Percentiles rank a stretch among this genome's conserved stretches.
phyloP scores from a whole-genome alignment of 2,797 vertebrate species.

The Scomberomorus guttatus region DNA sequence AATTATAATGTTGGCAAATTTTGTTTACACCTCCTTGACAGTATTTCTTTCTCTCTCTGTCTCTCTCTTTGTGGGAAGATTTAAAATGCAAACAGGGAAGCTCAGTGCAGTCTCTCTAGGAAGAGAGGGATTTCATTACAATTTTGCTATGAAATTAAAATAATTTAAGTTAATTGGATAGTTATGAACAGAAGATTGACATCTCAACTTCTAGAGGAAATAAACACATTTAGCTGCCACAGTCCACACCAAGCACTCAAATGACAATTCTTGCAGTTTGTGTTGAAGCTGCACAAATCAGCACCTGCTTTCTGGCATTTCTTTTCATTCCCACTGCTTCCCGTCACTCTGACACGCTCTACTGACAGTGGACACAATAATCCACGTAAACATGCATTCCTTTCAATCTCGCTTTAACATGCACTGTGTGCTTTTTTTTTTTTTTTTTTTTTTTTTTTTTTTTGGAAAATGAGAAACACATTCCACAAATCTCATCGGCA shows the following conservation, averaged over 20 bases:
- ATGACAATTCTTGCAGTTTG: conserved; percentile 48
- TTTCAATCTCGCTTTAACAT: conserved; percentile 43
- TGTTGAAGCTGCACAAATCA: conserved; percentile 55
- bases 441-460: not conserved
- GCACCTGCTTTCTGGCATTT: conserved; percentile 29
- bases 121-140: conserved; percentile 18
- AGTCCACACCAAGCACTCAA: conserved; percentile 35
- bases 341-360: conserved; percentile 25
- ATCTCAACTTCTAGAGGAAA: conserved; percentile 26
- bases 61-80: conserved; percentile 41
- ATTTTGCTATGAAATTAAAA: conserved; percentile 39
- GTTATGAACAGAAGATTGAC: conserved; percentile 17
- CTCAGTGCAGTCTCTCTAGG: conserved; percentile 25
- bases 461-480: conserved; percentile 55
- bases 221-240: conserved; percentile 48
- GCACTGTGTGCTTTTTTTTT: conserved; percentile 45
- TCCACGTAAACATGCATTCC: conserved; percentile 56
- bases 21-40: conserved; percentile 74
- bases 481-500: conserved; percentile 60
- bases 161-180: conserved; percentile 4
- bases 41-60: conserved; percentile 68
- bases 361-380: conserved; percentile 33
- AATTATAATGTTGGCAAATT: conserved; percentile 78
- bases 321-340: conserved; percentile 40
- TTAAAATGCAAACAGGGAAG: conserved; percentile 55